These are phyloP conservation scores for Cliona cf. orientalis DNA, from an alignment of 37 sponge, comb jelly and placozoan genomes.

Conservation along the genomic window DNA sequence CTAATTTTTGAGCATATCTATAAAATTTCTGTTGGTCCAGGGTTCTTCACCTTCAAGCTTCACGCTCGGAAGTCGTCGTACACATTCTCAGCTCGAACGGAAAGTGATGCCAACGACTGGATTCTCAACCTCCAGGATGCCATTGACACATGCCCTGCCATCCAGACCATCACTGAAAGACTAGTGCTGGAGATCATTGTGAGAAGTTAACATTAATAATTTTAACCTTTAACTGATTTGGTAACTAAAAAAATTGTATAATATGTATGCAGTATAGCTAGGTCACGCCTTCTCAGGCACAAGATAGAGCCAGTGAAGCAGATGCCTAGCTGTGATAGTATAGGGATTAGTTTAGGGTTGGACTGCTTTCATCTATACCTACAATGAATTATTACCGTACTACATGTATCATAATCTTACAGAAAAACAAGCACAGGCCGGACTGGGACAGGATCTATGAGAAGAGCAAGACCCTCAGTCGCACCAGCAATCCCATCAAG, in stretches of 20 bases:
- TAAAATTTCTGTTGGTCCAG: background rate
- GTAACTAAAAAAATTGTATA: background rate
- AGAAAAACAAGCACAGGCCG: constrained; percentile 39
- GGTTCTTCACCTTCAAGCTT: constrained; percentile 64
- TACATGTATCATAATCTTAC: too few relatives aligned
- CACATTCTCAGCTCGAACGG: constrained; percentile 51
- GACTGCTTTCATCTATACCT: too few relatives aligned
- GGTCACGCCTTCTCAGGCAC: too few relatives aligned
- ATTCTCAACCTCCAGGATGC: constrained; percentile 68
- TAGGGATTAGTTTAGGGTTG: background rate
- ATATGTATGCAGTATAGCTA: too few relatives aligned
- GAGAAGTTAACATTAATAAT: background rate
- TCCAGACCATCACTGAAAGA: constrained; percentile 81
- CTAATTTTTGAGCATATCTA: background rate
- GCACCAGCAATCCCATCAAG: constrained; percentile 75
- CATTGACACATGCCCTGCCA: constrained; percentile 73
- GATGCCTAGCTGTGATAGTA: background rate
- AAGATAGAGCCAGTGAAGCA: too few relatives aligned
- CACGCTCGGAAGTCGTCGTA: constrained; percentile 70
- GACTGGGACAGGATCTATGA: constrained; percentile 78
- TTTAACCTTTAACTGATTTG: background rate
- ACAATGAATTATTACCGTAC: too few relatives aligned
- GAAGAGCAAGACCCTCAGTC: constrained; percentile 58
- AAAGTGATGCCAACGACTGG: constrained; percentile 76
- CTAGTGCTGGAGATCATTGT: constrained; percentile 69